phyloP scores from a whole-genome alignment of 2,888 invertebrate genomes.

The Polyploca ridens region DNA sequence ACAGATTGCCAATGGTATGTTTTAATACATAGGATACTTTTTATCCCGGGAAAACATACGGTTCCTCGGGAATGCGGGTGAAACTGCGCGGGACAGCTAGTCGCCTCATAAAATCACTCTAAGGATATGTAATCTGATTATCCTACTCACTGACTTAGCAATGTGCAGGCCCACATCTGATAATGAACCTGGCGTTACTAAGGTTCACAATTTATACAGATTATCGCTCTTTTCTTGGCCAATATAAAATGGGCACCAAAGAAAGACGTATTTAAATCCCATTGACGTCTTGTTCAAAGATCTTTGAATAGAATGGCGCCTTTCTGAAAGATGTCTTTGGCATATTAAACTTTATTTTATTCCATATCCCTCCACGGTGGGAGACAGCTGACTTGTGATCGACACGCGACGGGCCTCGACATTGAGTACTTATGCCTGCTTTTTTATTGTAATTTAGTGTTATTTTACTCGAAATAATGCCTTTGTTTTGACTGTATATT shows the following conservation, averaged over 20 bases:
- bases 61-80: too few relatives aligned
- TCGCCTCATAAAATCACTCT: too few relatives aligned
- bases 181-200: too few relatives aligned
- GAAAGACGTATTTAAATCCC: constrained; percentile 74
- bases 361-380: background rate
- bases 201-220: background rate
- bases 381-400: background rate
- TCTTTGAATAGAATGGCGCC: constrained; percentile 70
- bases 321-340: constrained; percentile 46
- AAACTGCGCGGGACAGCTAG: too few relatives aligned
- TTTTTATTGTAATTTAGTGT: background rate
- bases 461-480: background rate
- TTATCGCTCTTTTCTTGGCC: constrained; percentile 48
- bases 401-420: background rate
- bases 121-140: too few relatives aligned
- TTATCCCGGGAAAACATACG: too few relatives aligned
- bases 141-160: too few relatives aligned
- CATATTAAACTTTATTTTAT: constrained; percentile 40
- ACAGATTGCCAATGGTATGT: too few relatives aligned
- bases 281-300: constrained; percentile 70
- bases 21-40: too few relatives aligned
- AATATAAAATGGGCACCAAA: constrained; percentile 41
- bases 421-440: background rate
- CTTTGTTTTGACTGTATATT: background rate
- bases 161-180: too few relatives aligned